Percentiles rank a stretch among this genome's conserved stretches.
These are phyloP conservation scores for Latrodectus geometricus DNA, from an alignment of 1,140 invertebrate species.

Conservation along the genomic window DNA sequence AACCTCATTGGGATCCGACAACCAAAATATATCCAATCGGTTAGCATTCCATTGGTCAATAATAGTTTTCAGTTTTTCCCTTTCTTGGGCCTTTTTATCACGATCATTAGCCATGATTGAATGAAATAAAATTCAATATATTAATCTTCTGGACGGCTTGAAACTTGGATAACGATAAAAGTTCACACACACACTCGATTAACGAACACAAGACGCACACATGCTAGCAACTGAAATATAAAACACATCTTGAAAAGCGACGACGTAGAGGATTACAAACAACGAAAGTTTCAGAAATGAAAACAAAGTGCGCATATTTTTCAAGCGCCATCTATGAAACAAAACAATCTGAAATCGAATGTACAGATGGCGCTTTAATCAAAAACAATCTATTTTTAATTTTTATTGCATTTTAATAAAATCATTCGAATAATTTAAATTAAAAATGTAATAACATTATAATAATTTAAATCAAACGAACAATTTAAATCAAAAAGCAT, in stretches of 20 bases:
- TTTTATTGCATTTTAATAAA: too few species aligned
- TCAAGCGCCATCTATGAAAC: slow-evolving; percentile 34
- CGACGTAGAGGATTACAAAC: slow-evolving; percentile 28
- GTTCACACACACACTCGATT: slow-evolving; percentile 9
- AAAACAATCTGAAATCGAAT: not conserved
- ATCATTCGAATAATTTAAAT: not conserved
- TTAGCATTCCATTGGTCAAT: slow-evolving; percentile 99
- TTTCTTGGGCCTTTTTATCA: slow-evolving; percentile 75
- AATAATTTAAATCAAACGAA: too few species aligned
- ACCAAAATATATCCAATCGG: slow-evolving; percentile 96
- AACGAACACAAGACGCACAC: slow-evolving; percentile 23
- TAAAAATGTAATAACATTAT: too few species aligned
- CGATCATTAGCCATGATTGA: slow-evolving; percentile 59
- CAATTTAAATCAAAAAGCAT: too few species aligned
- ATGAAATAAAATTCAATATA: slow-evolving; percentile 4
- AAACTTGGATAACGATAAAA: slow-evolving; percentile 15
- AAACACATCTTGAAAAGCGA: not conserved
- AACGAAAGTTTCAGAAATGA: slow-evolving; percentile 16
- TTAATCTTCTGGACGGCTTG: slow-evolving; percentile 40
- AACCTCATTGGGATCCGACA: slow-evolving; percentile 98
- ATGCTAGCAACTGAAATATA: not conserved
- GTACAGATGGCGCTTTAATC: not conserved
- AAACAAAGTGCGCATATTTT: slow-evolving; percentile 38
- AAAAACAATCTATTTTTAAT: not conserved
- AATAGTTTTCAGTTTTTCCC: slow-evolving; percentile 89